Percentiles rank a stretch among this genome's conserved stretches.
Conservation (phyloP, 2,113 vertebrate genomes). For the Corythornis cristatus region DNA sequence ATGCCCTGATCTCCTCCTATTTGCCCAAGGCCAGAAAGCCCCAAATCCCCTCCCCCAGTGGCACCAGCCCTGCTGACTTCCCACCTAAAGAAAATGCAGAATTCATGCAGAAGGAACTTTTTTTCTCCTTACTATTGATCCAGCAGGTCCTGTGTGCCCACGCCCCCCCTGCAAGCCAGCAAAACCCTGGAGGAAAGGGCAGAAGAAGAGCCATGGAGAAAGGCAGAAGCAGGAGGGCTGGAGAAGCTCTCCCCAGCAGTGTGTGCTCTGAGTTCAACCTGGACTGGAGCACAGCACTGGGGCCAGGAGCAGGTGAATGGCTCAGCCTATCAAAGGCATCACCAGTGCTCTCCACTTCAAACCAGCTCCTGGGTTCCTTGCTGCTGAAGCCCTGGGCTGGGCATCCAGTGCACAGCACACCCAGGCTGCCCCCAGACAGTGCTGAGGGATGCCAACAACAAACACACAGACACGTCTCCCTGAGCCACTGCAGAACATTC, state of each 20-base stretch:
- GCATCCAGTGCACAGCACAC: not conserved
- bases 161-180: conserved; percentile 74
- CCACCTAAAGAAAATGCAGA: not conserved
- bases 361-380: not conserved
- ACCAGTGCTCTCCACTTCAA: not conserved
- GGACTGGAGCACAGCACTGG: fast-evolving
- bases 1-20: not conserved
- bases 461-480: not conserved
- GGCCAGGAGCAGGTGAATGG: fast-evolving
- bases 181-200: conserved; percentile 74
- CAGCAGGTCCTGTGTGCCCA: conserved; percentile 76
- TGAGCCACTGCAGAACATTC: not conserved
- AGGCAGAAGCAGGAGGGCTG: not conserved
- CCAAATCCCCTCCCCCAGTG: not conserved
- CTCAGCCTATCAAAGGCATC: not conserved
- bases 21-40: not conserved
- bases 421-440: not conserved
- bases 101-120: not conserved
- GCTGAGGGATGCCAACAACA: not conserved
- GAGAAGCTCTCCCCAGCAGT: not conserved
- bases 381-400: fast-evolving
- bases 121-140: conserved; percentile 74
- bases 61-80: not conserved
- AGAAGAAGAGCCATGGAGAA: not conserved
- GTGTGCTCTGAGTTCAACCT: not conserved